Conservation (phyloP, 2,113 vertebrate species). For the Mola mola region DNA sequence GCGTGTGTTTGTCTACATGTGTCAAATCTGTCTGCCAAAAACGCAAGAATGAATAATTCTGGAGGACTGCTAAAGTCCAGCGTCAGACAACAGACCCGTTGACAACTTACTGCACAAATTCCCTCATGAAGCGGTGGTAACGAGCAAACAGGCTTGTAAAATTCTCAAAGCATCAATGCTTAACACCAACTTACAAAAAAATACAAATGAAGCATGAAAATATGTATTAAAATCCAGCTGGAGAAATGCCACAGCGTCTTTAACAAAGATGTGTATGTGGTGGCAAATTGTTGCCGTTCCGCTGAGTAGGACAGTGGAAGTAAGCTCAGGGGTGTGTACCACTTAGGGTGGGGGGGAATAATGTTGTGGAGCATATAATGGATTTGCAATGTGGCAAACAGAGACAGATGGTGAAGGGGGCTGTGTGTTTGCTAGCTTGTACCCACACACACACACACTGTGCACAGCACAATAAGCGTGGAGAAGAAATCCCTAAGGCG, state of each 20-base stretch:
- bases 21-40: constrained; percentile 48
- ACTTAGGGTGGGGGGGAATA: constrained; percentile 63
- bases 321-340: constrained; percentile 69
- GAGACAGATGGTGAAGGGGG: constrained; percentile 74
- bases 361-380: constrained; percentile 74
- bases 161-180: constrained; percentile 38
- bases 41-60: constrained; percentile 44
- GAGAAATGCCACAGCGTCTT: constrained; percentile 59
- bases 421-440: constrained; percentile 53
- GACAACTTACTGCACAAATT: constrained; percentile 45
- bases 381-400: constrained; percentile 76
- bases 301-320: constrained; percentile 59
- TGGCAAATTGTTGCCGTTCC: constrained; percentile 65
- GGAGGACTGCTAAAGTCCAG: constrained; percentile 47
- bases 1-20: constrained; percentile 6
- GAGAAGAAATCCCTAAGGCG: constrained; percentile 69
- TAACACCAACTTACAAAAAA: constrained; percentile 59
- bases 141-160: constrained; percentile 52
- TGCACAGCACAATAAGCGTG: constrained; percentile 42
- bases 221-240: constrained; percentile 68
- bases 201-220: constrained; percentile 69
- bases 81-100: constrained; percentile 23
- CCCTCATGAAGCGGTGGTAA: constrained; percentile 33
- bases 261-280: constrained; percentile 62
- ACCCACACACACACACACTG: constrained; percentile 39